Percentiles rank a stretch among this genome's conserved stretches.
Evolutionary conservation across 2,888 invertebrate genomes (phyloP).

Genomic region (Ryuthela nishihirai): DNA sequence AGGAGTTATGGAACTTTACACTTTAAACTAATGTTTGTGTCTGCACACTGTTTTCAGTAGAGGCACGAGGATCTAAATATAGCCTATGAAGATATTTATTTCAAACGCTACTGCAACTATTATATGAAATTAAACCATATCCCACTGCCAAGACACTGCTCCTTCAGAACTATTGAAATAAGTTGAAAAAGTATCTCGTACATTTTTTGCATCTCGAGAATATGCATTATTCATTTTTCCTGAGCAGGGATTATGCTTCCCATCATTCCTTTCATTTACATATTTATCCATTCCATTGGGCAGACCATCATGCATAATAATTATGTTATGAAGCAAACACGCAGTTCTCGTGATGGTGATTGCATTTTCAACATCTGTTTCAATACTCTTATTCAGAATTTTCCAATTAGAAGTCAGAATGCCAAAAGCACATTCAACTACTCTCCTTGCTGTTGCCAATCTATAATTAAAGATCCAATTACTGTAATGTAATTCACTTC

Average conservation of each 20-base stretch:
- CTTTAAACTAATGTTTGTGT: too few relatives aligned
- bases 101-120: too few relatives aligned
- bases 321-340: slow-evolving; percentile 16
- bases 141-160: neutral
- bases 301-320: neutral
- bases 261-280: neutral
- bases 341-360: slow-evolving; percentile 8
- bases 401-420: slow-evolving; percentile 9
- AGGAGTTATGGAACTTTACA: too few relatives aligned
- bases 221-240: neutral
- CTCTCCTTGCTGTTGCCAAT: slow-evolving; percentile 23
- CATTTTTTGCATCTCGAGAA: neutral
- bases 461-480: slow-evolving; percentile 34
- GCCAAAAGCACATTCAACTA: slow-evolving; percentile 13
- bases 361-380: slow-evolving; percentile 6
- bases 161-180: neutral
- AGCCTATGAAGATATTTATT: too few relatives aligned
- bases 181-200: neutral
- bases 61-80: too few relatives aligned
- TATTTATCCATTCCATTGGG: neutral
- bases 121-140: too few relatives aligned
- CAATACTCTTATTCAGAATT: slow-evolving; percentile 5
- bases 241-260: neutral
- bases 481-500: slow-evolving; percentile 2
- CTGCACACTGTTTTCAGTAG: too few relatives aligned